Conservation (phyloP, 2,113 vertebrate genomes). For the Syngnathus scovelli region DNA sequence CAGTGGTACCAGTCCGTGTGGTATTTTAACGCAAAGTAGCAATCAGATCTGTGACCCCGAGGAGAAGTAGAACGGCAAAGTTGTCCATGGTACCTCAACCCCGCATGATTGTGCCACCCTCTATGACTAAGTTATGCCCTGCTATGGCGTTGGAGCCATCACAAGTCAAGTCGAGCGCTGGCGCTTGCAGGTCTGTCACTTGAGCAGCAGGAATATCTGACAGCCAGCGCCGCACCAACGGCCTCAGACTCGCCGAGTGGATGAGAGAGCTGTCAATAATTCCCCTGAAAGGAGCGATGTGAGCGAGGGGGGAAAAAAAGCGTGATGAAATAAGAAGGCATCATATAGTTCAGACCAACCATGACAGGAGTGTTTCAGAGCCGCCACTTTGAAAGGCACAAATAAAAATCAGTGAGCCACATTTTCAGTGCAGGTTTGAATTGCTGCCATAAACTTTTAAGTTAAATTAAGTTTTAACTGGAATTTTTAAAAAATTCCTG, state of each 20-base stretch:
- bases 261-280: slow-evolving; percentile 83
- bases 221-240: slow-evolving; percentile 78
- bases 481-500: too few relatives aligned
- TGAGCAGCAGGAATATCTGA: slow-evolving; percentile 76
- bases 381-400: slow-evolving; percentile 58
- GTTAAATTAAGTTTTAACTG: too few relatives aligned
- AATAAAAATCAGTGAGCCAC: slow-evolving; percentile 65
- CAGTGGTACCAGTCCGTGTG: not conserved
- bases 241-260: slow-evolving; percentile 73
- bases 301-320: slow-evolving; percentile 21
- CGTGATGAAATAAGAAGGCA: slow-evolving; percentile 60
- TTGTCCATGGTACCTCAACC: slow-evolving; percentile 23
- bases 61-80: slow-evolving; percentile 17
- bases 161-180: slow-evolving; percentile 78
- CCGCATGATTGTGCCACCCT: slow-evolving; percentile 75
- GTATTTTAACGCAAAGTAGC: not conserved
- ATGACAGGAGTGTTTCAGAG: slow-evolving; percentile 68
- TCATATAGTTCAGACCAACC: slow-evolving; percentile 57
- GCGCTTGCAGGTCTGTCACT: slow-evolving; percentile 82
- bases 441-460: not conserved
- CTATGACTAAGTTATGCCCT: slow-evolving; percentile 87
- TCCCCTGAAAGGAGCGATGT: slow-evolving; percentile 64
- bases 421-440: too few relatives aligned
- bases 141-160: slow-evolving; percentile 82
- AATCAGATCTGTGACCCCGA: not conserved